These are phyloP conservation scores for Copidosoma floridanum DNA, from an alignment of 1,140 invertebrate species.

Conservation along the genomic window DNA sequence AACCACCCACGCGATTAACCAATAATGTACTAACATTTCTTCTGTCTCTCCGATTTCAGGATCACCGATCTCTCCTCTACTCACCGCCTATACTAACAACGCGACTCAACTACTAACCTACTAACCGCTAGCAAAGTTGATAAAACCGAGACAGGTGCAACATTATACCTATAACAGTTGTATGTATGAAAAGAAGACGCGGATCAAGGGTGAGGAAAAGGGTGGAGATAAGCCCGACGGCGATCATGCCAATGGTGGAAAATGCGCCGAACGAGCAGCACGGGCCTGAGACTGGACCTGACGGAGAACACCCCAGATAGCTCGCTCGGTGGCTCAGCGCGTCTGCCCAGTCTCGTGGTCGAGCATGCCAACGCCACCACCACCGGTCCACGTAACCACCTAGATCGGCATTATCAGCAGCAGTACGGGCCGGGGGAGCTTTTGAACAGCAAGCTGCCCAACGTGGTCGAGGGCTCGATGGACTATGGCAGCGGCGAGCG, in stretches of 20 bases:
- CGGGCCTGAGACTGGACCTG: constrained; percentile 53
- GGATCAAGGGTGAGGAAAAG: too few relatives aligned
- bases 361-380: constrained; percentile 49
- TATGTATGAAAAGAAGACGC: too few relatives aligned
- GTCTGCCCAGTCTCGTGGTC: constrained; percentile 52
- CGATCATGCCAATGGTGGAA: constrained; percentile 53
- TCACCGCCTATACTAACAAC: constrained; percentile 5
- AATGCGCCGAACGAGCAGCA: constrained; percentile 53
- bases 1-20: too few relatives aligned
- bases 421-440: constrained; percentile 45
- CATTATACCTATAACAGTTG: too few relatives aligned
- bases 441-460: constrained; percentile 56
- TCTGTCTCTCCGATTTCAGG: constrained; percentile 48
- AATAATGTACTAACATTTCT: constrained; percentile 38
- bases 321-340: constrained; percentile 35
- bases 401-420: constrained; percentile 21
- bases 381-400: background rate
- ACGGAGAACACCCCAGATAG: constrained; percentile 56
- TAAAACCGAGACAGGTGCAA: too few relatives aligned
- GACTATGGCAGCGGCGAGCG: constrained; percentile 63
- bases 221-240: background rate
- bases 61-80: constrained; percentile 15
- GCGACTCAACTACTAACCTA: background rate
- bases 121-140: constrained; percentile 8
- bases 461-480: constrained; percentile 61